Base-by-base conservation (phyloP, 2,797 vertebrate species). In the Pempheris klunzingeri region DNA sequence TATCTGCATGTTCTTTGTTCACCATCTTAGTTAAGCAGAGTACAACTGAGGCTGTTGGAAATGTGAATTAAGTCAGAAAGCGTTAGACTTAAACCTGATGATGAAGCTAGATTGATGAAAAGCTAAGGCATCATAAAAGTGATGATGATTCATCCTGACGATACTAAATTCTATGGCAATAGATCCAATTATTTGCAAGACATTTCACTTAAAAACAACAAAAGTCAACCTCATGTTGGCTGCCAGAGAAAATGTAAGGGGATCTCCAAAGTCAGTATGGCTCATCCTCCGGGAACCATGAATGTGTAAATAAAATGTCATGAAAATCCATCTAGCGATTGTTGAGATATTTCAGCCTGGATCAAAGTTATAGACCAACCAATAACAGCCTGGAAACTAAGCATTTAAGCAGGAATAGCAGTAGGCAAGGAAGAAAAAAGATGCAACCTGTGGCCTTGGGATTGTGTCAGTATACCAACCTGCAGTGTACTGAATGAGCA, bases 401-500 rank as follows among this genome's bases (percentile, higher is more conserved):
- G 24, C 24, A 28, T 17, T 22, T 4, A 34, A 60, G 30, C 13
- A 60, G 8, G 12, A 66, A 9, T 20, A 34, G 6, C 4, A 59
- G 52, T 14, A 34, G 9, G 11, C 26, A 13, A 47, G 44, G 75
- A 44, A 15, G 1, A 20, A 57, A 44, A 0, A 39, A 61, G 18
- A 46, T 26, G 9, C 28, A 52, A 17, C 57, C 4, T n/a, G 30
- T 49, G 46, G 47, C 59, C 47, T 64, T 69, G 26, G 43, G 24
- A 36, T 32, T 60, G 5, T 28, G 34, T 59, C 14, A 15, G 57
- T 53, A 34, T 62, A 61, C 13, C n/a, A 39, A 62, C 41, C 53
- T 81, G 57, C 54, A 46, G 30, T 28, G 54, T 3, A 43, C 9
- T 70, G 54, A 77, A 65, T 43, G 58, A 70, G 52, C 50, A 71